A percentile compares a stretch with the other conserved stretches of the same genome.
Conservation (phyloP, 2,888 invertebrate genomes). For the Omphaloscelis lunosa region DNA sequence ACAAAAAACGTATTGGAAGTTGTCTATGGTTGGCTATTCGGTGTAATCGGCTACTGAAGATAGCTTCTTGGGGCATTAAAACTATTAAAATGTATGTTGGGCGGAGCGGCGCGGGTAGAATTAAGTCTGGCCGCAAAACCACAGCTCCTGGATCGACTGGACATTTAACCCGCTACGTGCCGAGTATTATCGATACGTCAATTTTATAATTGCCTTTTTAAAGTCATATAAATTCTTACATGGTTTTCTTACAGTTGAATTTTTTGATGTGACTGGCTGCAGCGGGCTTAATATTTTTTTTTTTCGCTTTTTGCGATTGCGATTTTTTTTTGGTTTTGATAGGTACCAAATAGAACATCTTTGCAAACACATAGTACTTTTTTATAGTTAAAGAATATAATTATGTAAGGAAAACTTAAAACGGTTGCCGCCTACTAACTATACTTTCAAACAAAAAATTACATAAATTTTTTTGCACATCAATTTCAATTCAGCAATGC, state of each 20-base stretch:
- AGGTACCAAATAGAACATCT: too few species aligned
- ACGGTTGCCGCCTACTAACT: neutral
- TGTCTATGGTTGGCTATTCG: slow-evolving; percentile 68
- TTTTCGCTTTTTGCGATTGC: neutral
- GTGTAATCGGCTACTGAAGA: slow-evolving; percentile 72
- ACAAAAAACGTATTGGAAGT: slow-evolving; percentile 70
- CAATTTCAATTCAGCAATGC: neutral
- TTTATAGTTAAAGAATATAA: neutral
- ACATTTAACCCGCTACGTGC: slow-evolving; percentile 77
- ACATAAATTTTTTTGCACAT: neutral
- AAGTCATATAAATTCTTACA: slow-evolving; percentile 36
- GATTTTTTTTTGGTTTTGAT: neutral
- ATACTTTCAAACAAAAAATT: neutral
- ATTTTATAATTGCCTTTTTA: slow-evolving; percentile 77
- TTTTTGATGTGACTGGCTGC: neutral
- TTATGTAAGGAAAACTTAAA: neutral
- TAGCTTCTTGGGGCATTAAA: slow-evolving; percentile 82
- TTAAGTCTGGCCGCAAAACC: slow-evolving; percentile 87
- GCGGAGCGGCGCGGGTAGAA: slow-evolving; percentile 81
- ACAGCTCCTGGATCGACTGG: slow-evolving; percentile 86
- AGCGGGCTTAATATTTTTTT: neutral
- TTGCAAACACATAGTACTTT: neutral
- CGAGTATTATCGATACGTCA: slow-evolving; percentile 75
- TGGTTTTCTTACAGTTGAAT: slow-evolving; percentile 22
- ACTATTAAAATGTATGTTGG: slow-evolving; percentile 87